phyloP scores from a whole-genome alignment of 2,888 invertebrate species.

The Chalcosyrphus nemorum region DNA sequence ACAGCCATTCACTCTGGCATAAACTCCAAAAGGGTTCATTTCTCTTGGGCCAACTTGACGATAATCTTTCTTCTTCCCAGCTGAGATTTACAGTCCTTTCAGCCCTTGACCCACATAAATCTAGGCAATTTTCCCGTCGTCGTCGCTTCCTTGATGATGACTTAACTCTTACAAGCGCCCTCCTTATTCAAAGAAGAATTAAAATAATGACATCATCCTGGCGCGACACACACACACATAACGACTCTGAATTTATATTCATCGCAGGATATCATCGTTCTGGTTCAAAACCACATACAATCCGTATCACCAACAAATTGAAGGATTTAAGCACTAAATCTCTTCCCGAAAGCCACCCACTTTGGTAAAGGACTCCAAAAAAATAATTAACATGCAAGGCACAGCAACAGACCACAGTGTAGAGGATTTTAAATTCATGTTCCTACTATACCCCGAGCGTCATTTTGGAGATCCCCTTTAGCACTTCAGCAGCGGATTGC shows the following conservation, averaged over 20 bases:
- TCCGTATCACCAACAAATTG: slow-evolving; percentile 13
- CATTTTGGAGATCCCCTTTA: background rate
- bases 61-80: background rate
- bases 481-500: background rate
- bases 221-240: too few relatives aligned
- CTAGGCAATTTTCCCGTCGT: background rate
- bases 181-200: background rate
- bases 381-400: slow-evolving; percentile 42
- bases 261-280: slow-evolving; percentile 4
- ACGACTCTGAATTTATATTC: slow-evolving; percentile 30
- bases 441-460: background rate
- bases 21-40: slow-evolving; percentile 1
- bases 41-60: background rate
- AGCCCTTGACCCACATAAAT: slow-evolving; percentile 29
- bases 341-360: background rate
- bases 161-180: background rate
- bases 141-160: background rate
- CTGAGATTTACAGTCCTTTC: background rate
- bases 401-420: slow-evolving; percentile 20
- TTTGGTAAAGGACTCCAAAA: background rate
- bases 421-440: slow-evolving; percentile 14
- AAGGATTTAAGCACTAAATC: slow-evolving; percentile 38
- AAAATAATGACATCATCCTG: background rate
- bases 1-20: background rate
- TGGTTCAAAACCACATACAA: slow-evolving; percentile 12